Base-by-base conservation (phyloP, 2,888 invertebrate species). In the Perizoma affinitatum region DNA sequence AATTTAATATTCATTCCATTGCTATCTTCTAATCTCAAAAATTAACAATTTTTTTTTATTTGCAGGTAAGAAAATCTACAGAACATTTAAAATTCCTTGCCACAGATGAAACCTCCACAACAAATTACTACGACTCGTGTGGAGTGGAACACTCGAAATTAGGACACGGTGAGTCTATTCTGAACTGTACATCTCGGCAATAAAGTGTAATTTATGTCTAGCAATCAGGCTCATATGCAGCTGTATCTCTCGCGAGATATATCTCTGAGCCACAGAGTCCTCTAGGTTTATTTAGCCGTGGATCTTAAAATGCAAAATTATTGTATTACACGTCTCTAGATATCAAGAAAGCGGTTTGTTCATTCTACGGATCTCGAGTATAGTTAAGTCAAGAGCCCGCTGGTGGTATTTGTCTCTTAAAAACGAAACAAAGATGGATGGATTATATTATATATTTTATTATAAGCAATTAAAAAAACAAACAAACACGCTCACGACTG, bases 151-250 rank as follows among this genome's bases (percentile, higher is more conserved):
- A 38, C 38, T 38, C 38, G 0, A 10, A 53, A 53, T 57, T 53
- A 56, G 8, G 34, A 47, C 35, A 47, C 34, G 36, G 56, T 52
- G 54, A 41, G 47, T 38, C 47, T n/a, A 45, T 54, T 63, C 36
- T 54, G 41, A 44, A 62, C 54, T 49, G 41, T 59, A 10, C 34
- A 4, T 5, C 38, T 33, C 33, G 10, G 52, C n/a, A 38, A 53
- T 63, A 56, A 55, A 55, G 58, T 42, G 42, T 48, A 54, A 47
- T 41, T 52, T 58, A 55, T 52, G 45, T 54, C 6, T 33, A 57
- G 34, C 61, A 46, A 49, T 55, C 51, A 45, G 35, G 1, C 35
- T 54, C 50, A 46, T 43, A 47, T 60, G 42, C 51, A 50, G 8
- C 36, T 45, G 44, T 54, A 58, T 38, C 42, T 51, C 52, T 54